Conservation (phyloP, 2,888 invertebrate species). For the Heliconius erato region DNA sequence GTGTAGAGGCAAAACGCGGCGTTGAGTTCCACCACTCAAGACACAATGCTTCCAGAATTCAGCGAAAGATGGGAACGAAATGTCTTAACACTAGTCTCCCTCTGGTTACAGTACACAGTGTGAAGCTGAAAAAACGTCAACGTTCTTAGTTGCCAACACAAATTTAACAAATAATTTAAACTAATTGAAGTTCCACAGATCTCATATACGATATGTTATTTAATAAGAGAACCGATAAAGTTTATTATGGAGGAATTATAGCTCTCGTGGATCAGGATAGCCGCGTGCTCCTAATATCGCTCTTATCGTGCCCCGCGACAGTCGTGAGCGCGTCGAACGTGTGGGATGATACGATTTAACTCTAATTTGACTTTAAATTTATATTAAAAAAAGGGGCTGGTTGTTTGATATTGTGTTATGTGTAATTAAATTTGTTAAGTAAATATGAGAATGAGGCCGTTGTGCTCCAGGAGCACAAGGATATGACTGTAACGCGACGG, state of each 20-base stretch:
- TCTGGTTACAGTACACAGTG: no score
- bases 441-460: no score
- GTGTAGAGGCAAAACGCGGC: no score
- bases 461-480: no score
- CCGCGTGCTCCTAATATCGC: constrained; percentile 73
- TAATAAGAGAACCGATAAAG: constrained; percentile 83
- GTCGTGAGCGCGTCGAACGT: constrained; percentile 75
- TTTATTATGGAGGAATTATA: constrained; percentile 81
- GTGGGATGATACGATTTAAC: constrained; percentile 65
- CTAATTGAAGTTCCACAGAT: neutral
- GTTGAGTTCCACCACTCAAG: no score
- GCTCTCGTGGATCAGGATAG: constrained; percentile 84
- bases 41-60: no score
- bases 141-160: neutral
- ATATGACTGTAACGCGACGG: no score
- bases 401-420: neutral
- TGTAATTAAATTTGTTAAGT: neutral
- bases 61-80: no score
- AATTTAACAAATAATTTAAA: neutral
- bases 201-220: constrained; percentile 64
- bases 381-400: constrained; percentile 31
- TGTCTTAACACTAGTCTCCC: no score
- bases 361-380: constrained; percentile 35
- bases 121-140: neutral
- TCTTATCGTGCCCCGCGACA: constrained; percentile 77